Evolutionary conservation across 2,888 invertebrate genomes (phyloP), one percentile per base, ranked within the genome.

Genomic region (Drosophila rellima): DNA sequence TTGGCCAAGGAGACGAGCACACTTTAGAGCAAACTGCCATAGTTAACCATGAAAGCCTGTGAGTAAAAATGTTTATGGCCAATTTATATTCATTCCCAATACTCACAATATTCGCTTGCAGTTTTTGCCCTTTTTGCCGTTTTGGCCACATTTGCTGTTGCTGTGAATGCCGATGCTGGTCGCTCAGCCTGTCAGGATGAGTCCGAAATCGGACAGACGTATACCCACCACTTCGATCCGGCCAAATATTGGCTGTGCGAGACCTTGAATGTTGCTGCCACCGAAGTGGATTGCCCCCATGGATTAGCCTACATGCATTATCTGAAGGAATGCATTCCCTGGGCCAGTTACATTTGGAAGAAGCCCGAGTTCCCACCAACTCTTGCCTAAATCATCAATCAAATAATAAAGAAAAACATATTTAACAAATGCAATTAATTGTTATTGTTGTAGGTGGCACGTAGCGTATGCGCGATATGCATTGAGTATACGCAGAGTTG

Each of bases 211-310:
- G 88, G 87, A 3, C 80, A 89, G 59, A 91, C 90, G 13, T 89
- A 80, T 47, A 71, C 90, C 10, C 87, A 92, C 72, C 91, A 92
- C 59, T 86, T 90, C 65, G 92, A 92, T 67, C 89, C 92, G 17
- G 88, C 91, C 20, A 90, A 90, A 59, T 92, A 90, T 62, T 92
- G 92, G 92, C 77, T 76, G 20, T 92, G 92, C 72, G 89, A 90
- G 64, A 77, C 56, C 4, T 54, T 88, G 4, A 81, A 74, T 35
- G 70, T 42, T 2, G 64, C 82, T 11, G 92, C 91, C 59, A 70
- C 77, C 13, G 81, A 89, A 51, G 48, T 84, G 17, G 84, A 83
- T 33, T 92, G 92, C 44, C 88, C 88, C 50, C 39, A 74, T 1
- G 91, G 88, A 15, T 69, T 83, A 17, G 92, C 90, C 8, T 91